phyloP scores from a whole-genome alignment of 2,113 vertebrate genomes.

The Thinocorus orbignyianus region DNA sequence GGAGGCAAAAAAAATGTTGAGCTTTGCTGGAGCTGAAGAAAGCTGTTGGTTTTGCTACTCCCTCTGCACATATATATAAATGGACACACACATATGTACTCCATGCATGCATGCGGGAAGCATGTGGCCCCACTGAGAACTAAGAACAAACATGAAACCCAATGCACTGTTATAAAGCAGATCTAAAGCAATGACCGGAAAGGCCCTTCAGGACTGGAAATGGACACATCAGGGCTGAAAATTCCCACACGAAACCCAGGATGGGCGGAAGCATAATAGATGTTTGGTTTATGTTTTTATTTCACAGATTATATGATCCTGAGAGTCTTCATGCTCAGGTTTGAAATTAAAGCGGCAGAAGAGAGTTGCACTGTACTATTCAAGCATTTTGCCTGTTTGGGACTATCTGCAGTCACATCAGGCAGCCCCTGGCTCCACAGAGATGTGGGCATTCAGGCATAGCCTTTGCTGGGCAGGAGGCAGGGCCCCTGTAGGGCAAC shows the following conservation, averaged over 20 bases:
- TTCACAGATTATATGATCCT: background rate
- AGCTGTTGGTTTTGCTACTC: background rate
- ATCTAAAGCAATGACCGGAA: background rate
- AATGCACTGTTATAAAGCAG: background rate
- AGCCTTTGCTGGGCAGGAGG: background rate
- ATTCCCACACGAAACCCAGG: background rate
- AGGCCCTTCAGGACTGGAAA: background rate
- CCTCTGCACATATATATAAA: background rate
- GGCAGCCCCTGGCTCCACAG: background rate
- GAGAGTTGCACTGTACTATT: background rate
- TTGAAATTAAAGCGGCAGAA: background rate
- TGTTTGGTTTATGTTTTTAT: background rate
- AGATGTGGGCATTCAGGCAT: background rate
- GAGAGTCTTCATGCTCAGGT: background rate
- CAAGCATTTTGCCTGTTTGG: background rate
- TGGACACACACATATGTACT: background rate
- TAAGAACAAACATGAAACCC: background rate
- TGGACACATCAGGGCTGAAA: background rate
- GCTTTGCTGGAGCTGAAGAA: background rate
- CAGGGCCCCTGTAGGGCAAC: accelerated
- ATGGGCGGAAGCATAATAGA: background rate
- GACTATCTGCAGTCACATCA: too few relatives aligned
- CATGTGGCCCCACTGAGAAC: background rate
- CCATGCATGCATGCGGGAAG: background rate
- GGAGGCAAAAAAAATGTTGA: background rate